Evolutionary conservation across 2,888 invertebrate species (phyloP).

Genomic region (Odontothrips loti): DNA sequence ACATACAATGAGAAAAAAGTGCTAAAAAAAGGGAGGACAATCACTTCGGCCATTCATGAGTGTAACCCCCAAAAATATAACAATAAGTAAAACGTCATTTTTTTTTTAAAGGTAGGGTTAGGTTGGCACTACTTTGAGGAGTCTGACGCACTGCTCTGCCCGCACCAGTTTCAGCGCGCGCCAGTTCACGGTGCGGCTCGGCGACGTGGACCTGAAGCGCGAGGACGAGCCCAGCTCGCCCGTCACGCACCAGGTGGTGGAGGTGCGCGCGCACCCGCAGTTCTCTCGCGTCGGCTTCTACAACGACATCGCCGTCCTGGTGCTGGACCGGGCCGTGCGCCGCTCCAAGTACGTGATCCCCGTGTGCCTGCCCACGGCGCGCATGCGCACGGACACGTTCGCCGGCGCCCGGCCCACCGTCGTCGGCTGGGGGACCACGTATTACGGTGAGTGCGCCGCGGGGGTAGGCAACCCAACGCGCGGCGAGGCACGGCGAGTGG

Average conservation of each 20-base stretch:
- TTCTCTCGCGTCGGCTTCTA: constrained; percentile 90
- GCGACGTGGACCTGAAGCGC: constrained; percentile 79
- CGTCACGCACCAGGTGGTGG: constrained; percentile 70
- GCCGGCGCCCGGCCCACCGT: constrained; percentile 76
- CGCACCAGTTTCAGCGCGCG: constrained; percentile 73
- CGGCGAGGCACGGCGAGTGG: no score
- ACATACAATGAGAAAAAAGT: no score
- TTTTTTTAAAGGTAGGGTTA: not conserved
- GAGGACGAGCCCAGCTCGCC: constrained; percentile 83
- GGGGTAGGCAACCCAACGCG: not conserved
- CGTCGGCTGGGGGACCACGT: constrained; percentile 89
- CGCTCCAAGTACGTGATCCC: constrained; percentile 83
- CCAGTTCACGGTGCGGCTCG: constrained; percentile 83
- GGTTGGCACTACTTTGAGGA: no score
- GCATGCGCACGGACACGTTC: constrained; percentile 55
- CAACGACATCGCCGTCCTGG: constrained; percentile 87
- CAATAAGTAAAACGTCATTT: no score
- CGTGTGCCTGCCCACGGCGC: constrained; percentile 68
- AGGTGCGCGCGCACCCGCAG: constrained; percentile 75
- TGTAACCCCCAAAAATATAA: no score
- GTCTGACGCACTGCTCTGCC: constrained; percentile 11
- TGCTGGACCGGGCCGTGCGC: constrained; percentile 66
- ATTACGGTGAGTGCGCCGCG: constrained; percentile 57
- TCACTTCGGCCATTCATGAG: no score
- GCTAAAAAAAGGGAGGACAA: no score